Evolutionary conservation across 1,140 invertebrate genomes (phyloP).

Genomic region (Pygmarrhopalites habei): DNA sequence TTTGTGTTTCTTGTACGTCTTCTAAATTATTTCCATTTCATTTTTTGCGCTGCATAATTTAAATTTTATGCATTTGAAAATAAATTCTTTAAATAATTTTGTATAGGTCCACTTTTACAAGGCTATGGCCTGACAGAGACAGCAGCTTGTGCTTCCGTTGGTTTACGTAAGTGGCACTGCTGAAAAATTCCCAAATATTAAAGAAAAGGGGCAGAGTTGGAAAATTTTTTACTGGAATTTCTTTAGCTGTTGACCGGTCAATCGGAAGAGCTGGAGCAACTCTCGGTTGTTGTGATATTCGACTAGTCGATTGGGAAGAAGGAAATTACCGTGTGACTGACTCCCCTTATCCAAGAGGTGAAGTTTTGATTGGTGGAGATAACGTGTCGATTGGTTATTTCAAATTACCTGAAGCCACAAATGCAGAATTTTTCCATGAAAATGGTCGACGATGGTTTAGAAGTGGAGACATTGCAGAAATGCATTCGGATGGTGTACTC

Average conservation of each 20-base stretch:
- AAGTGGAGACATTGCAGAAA: conserved; percentile 92
- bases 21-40: too few relatives aligned
- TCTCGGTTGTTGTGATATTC: conserved; percentile 74
- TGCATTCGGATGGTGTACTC: conserved; percentile 83
- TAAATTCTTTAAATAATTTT: too few relatives aligned
- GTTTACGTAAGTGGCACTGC: conserved; percentile 59
- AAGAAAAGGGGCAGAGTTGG: too few relatives aligned
- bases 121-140: conserved; percentile 98
- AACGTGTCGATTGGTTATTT: conserved; percentile 91
- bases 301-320: conserved; percentile 90
- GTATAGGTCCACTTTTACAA: conserved; percentile 78
- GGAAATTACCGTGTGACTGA: conserved; percentile 85
- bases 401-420: conserved; percentile 78
- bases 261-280: conserved; percentile 85
- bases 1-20: conserved; percentile 88
- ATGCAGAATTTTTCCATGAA: conserved; percentile 80
- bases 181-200: too few relatives aligned
- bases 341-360: conserved; percentile 81
- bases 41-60: too few relatives aligned
- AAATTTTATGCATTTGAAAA: too few relatives aligned
- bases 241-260: too few relatives aligned
- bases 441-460: conserved; percentile 82
- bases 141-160: conserved; percentile 82
- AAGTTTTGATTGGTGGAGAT: conserved; percentile 86
- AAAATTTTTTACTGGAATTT: too few relatives aligned